These are phyloP conservation scores for Catotricha subobsoleta DNA, from an alignment of 2,888 invertebrate species.

Conservation along the genomic window DNA sequence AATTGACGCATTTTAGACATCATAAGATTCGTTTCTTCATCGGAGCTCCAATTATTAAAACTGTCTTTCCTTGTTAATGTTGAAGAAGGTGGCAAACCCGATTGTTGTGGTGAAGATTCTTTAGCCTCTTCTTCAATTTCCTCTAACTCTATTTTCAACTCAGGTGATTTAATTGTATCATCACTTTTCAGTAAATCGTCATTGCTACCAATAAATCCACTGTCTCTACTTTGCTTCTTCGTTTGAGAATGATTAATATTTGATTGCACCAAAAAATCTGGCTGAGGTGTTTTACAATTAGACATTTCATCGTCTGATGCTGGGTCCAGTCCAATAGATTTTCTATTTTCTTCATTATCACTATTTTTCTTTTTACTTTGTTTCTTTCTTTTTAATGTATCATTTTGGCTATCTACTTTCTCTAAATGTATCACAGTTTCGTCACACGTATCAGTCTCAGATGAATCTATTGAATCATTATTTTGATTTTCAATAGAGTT, in stretches of 20 bases:
- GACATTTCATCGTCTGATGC: conserved; percentile 29
- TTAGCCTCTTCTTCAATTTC: conserved; percentile 42
- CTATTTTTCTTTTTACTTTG: conserved; percentile 45
- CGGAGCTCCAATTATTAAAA: conserved; percentile 87
- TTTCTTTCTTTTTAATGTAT: conserved; percentile 70
- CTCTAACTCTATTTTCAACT: conserved; percentile 38
- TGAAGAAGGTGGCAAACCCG: conserved; percentile 4
- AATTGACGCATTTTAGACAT: conserved; percentile 89
- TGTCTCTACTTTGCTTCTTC: conserved; percentile 67
- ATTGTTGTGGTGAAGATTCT: conserved; percentile 31
- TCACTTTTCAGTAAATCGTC: conserved; percentile 57
- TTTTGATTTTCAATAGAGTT: conserved; percentile 29
- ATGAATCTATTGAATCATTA: conserved; percentile 39
- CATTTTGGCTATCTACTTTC: conserved; percentile 55
- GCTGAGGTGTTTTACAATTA: conserved; percentile 48
- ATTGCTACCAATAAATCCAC: conserved; percentile 76
- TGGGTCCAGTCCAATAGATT: conserved; percentile 43
- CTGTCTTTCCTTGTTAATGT: conserved; percentile 64
- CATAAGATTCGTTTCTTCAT: conserved; percentile 86
- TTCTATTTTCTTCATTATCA: conserved; percentile 28
- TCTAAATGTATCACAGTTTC: conserved; percentile 48
- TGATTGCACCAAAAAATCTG: conserved; percentile 37
- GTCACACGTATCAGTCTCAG: conserved; percentile 55
- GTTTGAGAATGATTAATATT: conserved; percentile 41
- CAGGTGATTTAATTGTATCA: conserved; percentile 23